Conservation (phyloP, 2,888 invertebrate species). For the Caenorhabditis doughertyi region DNA sequence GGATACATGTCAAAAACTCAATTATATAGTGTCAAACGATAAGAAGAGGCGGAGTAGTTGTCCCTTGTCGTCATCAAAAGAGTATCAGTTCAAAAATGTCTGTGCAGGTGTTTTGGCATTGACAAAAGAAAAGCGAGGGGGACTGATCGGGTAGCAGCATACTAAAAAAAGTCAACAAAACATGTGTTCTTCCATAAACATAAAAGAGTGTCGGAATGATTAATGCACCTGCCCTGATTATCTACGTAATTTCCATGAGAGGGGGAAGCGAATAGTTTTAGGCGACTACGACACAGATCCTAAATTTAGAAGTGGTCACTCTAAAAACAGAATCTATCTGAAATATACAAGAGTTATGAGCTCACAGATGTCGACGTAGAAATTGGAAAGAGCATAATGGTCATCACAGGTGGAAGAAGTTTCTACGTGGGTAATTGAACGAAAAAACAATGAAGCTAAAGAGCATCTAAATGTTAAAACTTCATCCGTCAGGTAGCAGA, state of each 20-base stretch:
- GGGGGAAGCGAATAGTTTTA: background rate
- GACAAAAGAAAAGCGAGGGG: conserved; percentile 12
- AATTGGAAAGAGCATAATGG: conserved; percentile 13
- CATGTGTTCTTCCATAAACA: conserved; percentile 30
- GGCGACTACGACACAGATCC: conserved; percentile 15
- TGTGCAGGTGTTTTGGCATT: conserved; percentile 50
- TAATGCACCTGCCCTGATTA: conserved; percentile 32
- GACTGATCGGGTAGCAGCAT: conserved; percentile 14
- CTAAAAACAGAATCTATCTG: conserved; percentile 30
- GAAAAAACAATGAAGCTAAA: background rate
- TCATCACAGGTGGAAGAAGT: conserved; percentile 17
- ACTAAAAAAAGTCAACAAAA: conserved; percentile 36
- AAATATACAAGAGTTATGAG: conserved; percentile 12
- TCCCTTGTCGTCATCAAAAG: conserved; percentile 47
- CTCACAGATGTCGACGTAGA: conserved; percentile 24
- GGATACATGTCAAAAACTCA: background rate
- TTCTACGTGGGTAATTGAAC: background rate
- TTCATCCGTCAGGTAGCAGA: background rate
- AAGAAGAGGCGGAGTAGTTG: background rate
- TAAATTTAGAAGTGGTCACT: conserved; percentile 32
- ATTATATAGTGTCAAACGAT: conserved; percentile 25
- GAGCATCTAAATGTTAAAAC: background rate
- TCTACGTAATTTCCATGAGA: conserved; percentile 33
- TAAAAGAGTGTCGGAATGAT: conserved; percentile 1
- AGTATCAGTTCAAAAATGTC: conserved; percentile 27